Evolutionary conservation across 2,113 vertebrate genomes (phyloP).

Genomic region (Emydocephalus ijimae): DNA sequence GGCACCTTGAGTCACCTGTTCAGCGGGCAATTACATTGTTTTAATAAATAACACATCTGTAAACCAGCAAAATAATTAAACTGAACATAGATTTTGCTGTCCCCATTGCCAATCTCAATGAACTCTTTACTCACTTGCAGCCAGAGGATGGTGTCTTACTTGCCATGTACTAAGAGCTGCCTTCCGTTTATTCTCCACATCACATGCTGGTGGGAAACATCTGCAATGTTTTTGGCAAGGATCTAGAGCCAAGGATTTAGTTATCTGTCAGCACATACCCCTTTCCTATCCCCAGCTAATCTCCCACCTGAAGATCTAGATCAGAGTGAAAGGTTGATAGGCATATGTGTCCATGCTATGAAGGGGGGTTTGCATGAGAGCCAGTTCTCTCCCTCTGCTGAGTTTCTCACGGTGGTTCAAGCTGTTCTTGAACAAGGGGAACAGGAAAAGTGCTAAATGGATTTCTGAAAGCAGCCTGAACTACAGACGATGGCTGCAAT

Average conservation of each 20-base stretch:
- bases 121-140: background rate
- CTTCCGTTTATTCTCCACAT: background rate
- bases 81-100: background rate
- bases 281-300: background rate
- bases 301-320: background rate
- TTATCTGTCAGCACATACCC: background rate
- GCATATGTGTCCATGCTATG: background rate
- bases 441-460: background rate
- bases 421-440: background rate
- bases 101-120: background rate
- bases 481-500: background rate
- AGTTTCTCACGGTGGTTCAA: background rate
- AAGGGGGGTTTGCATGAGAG: background rate
- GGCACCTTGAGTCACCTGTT: background rate
- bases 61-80: background rate
- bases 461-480: background rate
- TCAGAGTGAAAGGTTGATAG: background rate
- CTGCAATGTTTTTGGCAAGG: background rate
- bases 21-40: background rate
- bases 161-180: background rate
- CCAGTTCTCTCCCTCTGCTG: background rate
- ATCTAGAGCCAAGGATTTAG: background rate
- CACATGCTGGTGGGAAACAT: background rate
- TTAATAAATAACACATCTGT: background rate
- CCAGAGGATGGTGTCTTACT: background rate